Percentiles rank a stretch among this genome's conserved stretches.
Evolutionary conservation across 2,113 vertebrate genomes (phyloP).

Genomic region (Dendrocopos noguchii): DNA sequence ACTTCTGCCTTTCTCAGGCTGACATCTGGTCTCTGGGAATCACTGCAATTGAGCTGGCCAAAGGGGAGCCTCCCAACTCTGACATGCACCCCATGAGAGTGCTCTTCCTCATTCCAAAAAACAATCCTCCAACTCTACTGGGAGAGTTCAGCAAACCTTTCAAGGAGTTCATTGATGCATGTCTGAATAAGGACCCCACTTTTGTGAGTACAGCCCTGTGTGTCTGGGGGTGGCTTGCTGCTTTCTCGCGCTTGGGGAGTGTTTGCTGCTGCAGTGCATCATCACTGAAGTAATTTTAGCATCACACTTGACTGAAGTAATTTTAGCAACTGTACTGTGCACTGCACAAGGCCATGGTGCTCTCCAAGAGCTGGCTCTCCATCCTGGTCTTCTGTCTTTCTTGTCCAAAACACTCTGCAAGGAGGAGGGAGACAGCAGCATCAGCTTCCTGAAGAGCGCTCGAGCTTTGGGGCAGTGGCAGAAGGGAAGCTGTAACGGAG

Average conservation of each 20-base stretch:
- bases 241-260: neutral
- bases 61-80: constrained; percentile 91
- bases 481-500: neutral
- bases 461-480: neutral
- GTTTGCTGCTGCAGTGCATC: neutral
- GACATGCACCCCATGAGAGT: constrained; percentile 95
- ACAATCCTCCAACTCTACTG: constrained; percentile 85
- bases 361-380: neutral
- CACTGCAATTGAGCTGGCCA: constrained; percentile 93
- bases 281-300: neutral
- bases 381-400: neutral
- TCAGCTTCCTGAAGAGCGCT: neutral
- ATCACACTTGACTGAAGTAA: neutral
- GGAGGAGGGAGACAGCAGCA: neutral
- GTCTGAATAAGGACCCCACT: constrained; percentile 91
- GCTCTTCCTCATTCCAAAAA: constrained; percentile 93
- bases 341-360: neutral
- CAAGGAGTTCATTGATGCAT: constrained; percentile 92
- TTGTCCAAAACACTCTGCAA: neutral
- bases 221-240: neutral
- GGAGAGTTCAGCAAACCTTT: constrained; percentile 93
- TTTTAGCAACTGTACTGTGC: neutral
- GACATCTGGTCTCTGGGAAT: constrained; percentile 95
- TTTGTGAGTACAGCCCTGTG: constrained; percentile 82
- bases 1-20: constrained; percentile 75